phyloP scores from a whole-genome alignment of 1,140 invertebrate genomes.

The Psilanteris sp. region DNA sequence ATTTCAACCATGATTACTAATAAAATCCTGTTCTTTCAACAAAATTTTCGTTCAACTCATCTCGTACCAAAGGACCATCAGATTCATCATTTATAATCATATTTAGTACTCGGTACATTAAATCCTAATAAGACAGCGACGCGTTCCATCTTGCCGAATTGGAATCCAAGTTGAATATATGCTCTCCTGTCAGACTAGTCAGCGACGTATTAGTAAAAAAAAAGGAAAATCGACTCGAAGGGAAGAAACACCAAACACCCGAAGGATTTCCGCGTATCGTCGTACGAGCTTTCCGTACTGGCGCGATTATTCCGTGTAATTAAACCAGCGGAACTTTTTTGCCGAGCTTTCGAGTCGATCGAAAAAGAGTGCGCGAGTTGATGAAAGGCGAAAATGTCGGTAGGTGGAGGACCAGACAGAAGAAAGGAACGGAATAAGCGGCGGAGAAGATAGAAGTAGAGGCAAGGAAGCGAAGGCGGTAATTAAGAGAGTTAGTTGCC shows the following conservation, averaged over 20 bases:
- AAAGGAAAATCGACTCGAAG: no score
- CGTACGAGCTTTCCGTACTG: slow-evolving; percentile 54
- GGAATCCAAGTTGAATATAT: no score
- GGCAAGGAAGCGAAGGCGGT: slow-evolving; percentile 75
- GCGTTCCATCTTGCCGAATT: no score
- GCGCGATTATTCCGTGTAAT: slow-evolving; percentile 79
- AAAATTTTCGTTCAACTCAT: no score
- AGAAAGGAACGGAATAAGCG: slow-evolving; percentile 60
- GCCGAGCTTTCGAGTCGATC: slow-evolving; percentile 58
- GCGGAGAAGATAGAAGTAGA: slow-evolving; percentile 64
- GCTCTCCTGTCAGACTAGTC: no score
- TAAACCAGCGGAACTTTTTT: slow-evolving; percentile 77
- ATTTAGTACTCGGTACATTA: no score
- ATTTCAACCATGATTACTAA: no score
- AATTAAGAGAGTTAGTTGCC: slow-evolving; percentile 80
- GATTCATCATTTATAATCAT: no score
- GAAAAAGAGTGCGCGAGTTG: slow-evolving; percentile 28
- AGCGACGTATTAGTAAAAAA: no score
- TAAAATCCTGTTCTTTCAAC: no score
- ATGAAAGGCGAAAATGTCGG: slow-evolving; percentile 54
- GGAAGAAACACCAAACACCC: not conserved
- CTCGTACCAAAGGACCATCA: no score
- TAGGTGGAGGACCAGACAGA: slow-evolving; percentile 41
- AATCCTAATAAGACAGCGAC: no score
- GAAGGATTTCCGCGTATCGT: slow-evolving; percentile 8